Percentiles rank a stretch among this genome's conserved stretches.
Evolutionary conservation across 2,888 invertebrate genomes (phyloP).

Genomic region (Lycophotia porphyrea): DNA sequence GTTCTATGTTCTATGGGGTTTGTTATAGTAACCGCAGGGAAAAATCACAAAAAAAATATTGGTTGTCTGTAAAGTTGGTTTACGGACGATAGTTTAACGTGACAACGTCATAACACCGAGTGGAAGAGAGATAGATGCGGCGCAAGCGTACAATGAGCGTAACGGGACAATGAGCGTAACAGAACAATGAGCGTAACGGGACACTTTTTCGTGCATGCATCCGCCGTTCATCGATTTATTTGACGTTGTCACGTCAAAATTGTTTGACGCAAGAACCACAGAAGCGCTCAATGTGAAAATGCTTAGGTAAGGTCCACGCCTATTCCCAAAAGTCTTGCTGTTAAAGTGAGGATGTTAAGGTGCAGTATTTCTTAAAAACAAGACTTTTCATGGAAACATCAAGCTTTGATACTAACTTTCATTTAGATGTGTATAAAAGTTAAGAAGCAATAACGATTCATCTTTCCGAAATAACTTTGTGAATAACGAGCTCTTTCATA

Average conservation of each 20-base stretch:
- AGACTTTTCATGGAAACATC: neutral
- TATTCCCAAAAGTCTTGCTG: neutral
- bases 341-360: neutral
- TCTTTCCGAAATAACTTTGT: neutral
- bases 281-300: neutral
- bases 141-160: no score
- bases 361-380: neutral
- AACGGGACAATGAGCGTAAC: no score
- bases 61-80: no score
- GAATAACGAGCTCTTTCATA: neutral
- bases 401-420: neutral
- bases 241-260: no score
- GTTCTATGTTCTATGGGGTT: no score
- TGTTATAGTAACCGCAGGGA: no score
- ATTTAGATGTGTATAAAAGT: neutral
- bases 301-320: neutral
- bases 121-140: no score
- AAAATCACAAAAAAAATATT: neutral
- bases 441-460: neutral
- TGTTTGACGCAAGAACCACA: neutral
- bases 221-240: no score
- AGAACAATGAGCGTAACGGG: no score
- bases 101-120: no score
- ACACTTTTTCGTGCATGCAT: no score
- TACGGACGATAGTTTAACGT: no score